Evolutionary conservation across 2,113 vertebrate species (phyloP).

Genomic region (Odocoileus virginianus): DNA sequence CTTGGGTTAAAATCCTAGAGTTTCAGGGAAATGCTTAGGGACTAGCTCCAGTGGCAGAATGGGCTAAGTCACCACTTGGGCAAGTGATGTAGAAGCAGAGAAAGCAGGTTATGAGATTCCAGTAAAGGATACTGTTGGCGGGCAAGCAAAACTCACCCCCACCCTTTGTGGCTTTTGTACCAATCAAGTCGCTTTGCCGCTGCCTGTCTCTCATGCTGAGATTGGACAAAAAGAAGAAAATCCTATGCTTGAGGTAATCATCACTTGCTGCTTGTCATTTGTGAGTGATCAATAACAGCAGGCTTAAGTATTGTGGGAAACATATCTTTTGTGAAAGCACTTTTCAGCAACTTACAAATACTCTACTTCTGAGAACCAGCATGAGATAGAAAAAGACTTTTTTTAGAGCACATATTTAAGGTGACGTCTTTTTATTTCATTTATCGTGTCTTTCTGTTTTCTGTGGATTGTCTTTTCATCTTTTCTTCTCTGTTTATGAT

Average conservation of each 20-base stretch:
- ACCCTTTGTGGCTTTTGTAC: neutral
- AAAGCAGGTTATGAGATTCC: neutral
- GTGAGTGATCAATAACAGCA: conserved; percentile 47
- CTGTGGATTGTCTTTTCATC: conserved; percentile 14
- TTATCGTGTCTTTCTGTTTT: conserved; percentile 26
- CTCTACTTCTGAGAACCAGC: conserved; percentile 54
- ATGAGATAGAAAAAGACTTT: conserved; percentile 33
- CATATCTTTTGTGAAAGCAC: conserved; percentile 47
- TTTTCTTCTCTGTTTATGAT: conserved; percentile 33
- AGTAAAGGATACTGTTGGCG: neutral
- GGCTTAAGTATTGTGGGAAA: conserved; percentile 48
- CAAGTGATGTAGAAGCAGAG: neutral
- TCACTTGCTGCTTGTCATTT: conserved; percentile 50
- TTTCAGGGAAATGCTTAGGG: neutral
- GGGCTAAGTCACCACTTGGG: neutral
- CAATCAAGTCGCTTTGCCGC: neutral
- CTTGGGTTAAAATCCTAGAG: neutral
- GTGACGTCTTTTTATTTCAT: conserved; percentile 45
- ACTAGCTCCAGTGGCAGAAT: neutral
- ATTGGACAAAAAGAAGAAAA: conserved; percentile 39
- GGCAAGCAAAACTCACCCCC: neutral
- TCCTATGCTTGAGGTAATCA: conserved; percentile 48
- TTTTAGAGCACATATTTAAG: conserved; percentile 38
- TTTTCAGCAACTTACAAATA: conserved; percentile 55
- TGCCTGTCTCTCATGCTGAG: conserved; percentile 47